Evolutionary conservation across 1,140 invertebrate species (phyloP), one percentile per base, ranked within the genome.

Genomic region (Contarinia nasturtii): DNA sequence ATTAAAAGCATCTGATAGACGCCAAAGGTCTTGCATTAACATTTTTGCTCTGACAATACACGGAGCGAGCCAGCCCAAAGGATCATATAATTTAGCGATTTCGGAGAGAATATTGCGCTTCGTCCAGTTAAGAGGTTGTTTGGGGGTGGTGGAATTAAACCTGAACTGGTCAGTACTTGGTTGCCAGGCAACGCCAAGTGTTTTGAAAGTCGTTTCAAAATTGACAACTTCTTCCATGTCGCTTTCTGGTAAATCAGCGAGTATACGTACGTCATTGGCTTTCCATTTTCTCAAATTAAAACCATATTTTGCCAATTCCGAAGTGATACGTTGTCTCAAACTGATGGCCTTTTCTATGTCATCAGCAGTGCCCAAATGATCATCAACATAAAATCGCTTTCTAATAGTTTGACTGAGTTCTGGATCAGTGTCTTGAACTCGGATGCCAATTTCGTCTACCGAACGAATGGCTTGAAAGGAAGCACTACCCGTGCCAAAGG

Each of bases 11-110:
- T 58, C 19, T 15, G 56, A 54, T 18, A 2, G 20, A 14, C 43
- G 46, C 59, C 64, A 64, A 1, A 67, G 21, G n/a, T 53, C 45
- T 56, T 69, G 62, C 18, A 68, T 57, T 2, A 68, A 33, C 7
- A 65, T 53, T 51, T 68, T 67, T 15, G 56, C 57, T 7, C 42
- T 50, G 12, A 68, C 52, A 8, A 58, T 57, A 7, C 59, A 46
- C 7, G 65, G 65, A 5, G 55, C 47, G 3, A 67, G 44, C 40
- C 57, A 58, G 10, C 64, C 64, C 5, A 61, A 34, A 10, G 59
- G 58, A 48, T 65, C 60, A 47, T 57, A 65, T 5, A 63, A 46
- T 49, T 57, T 44, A 7, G 54, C 52, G 17, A 59, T 56, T 36
- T 55, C 52, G 17, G 60, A 63, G 10, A 65, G 45, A 36, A 61